These are phyloP conservation scores for Lepidochitona cinerea DNA, from an alignment of 2,888 invertebrate species.

Conservation along the genomic window DNA sequence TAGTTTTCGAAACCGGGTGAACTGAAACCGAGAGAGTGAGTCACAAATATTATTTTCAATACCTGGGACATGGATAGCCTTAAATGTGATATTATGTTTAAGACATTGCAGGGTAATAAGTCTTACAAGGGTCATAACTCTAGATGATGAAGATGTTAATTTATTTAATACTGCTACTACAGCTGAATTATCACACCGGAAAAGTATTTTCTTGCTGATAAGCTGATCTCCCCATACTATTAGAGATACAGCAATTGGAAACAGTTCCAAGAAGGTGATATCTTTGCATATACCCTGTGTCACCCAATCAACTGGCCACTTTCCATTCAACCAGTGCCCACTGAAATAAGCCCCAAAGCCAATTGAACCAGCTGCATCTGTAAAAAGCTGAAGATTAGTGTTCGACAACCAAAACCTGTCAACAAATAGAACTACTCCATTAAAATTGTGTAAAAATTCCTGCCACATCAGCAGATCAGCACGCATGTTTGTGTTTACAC, in stretches of 20 bases:
- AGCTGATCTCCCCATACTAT: not conserved
- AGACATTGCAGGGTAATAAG: not conserved
- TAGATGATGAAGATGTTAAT: not conserved
- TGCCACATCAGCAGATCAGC: conserved; percentile 19
- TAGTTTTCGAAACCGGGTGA: not conserved
- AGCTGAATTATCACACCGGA: not conserved
- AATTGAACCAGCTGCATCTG: not conserved
- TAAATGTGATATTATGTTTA: not conserved
- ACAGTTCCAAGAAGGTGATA: conserved; percentile 9
- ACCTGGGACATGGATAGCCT: not conserved
- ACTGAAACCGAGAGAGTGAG: not conserved
- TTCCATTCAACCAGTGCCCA: no score
- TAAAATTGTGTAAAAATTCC: conserved; percentile 12
- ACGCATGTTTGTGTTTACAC: no score
- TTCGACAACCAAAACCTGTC: conserved; percentile 12
- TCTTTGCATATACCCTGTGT: not conserved
- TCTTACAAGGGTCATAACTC: not conserved
- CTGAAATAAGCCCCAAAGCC: no score
- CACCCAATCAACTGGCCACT: no score
- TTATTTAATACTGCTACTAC: not conserved
- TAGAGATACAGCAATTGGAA: not conserved
- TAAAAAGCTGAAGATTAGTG: conserved; percentile 2
- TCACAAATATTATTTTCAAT: not conserved
- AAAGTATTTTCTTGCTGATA: not conserved
- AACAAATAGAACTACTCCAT: conserved; percentile 21